A percentile compares a stretch with the other conserved stretches of the same genome.
Evolutionary conservation across 2,888 invertebrate genomes (phyloP).

Genomic region (Romanomermis culicivorax): DNA sequence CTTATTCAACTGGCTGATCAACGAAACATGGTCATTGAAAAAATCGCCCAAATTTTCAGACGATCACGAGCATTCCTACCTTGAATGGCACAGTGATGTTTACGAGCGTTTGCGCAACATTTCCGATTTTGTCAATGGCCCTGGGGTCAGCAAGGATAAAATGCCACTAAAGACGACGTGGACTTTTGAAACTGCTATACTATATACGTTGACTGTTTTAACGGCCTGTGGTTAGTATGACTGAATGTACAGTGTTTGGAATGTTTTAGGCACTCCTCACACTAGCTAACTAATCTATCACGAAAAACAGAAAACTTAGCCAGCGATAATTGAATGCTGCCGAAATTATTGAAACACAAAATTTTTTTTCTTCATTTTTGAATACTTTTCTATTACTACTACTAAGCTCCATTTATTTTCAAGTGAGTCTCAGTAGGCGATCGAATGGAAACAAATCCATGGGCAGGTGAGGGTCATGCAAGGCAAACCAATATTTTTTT

Average conservation of each 20-base stretch:
- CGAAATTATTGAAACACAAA: too few species aligned
- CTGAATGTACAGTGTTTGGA: too few species aligned
- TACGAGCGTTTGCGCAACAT: background rate
- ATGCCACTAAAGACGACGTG: constrained; percentile 16
- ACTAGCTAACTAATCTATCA: background rate
- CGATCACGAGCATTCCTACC: background rate
- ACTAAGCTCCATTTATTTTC: too few species aligned
- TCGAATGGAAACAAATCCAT: too few species aligned
- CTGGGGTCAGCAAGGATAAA: background rate
- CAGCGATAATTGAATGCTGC: too few species aligned
- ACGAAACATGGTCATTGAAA: constrained; percentile 9
- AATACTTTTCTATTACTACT: too few species aligned
- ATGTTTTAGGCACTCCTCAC: too few species aligned
- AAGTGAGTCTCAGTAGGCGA: too few species aligned
- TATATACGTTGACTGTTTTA: constrained; percentile 28
- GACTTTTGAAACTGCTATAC: constrained; percentile 27
- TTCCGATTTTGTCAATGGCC: background rate
- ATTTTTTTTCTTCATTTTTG: too few species aligned
- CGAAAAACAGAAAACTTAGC: background rate
- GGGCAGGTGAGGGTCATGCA: too few species aligned
- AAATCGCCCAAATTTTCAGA: background rate
- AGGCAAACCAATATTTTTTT: too few species aligned
- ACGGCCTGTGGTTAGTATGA: constrained; percentile 24
- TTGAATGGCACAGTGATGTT: background rate
- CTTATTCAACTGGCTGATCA: constrained; percentile 1